Conservation (phyloP, 2,888 invertebrate species). For the Mesodorylaimus sp. region DNA sequence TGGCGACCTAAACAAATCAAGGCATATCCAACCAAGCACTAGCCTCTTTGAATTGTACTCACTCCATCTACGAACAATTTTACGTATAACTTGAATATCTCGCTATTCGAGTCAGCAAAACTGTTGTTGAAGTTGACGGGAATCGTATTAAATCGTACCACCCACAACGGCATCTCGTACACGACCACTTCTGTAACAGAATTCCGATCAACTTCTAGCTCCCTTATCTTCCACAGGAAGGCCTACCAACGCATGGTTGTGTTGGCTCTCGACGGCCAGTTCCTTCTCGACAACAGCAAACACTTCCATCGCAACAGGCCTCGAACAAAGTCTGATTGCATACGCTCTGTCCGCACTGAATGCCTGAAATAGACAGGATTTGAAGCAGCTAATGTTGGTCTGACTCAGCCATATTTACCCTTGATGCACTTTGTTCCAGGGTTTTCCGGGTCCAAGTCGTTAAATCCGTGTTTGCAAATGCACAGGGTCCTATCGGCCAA, state of each 20-base stretch:
- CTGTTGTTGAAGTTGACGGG: slow-evolving; percentile 24
- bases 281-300: no score
- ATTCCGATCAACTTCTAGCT: no score
- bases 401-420: neutral
- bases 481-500: slow-evolving; percentile 17
- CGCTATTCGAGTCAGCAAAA: slow-evolving; percentile 19
- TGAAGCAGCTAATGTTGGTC: no score
- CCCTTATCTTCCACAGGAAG: no score
- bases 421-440: slow-evolving; percentile 1
- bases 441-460: slow-evolving; percentile 14
- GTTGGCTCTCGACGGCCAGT: no score
- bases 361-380: no score
- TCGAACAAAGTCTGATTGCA: no score
- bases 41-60: neutral
- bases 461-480: slow-evolving; percentile 22
- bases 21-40: neutral
- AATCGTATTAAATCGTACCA: slow-evolving; percentile 17
- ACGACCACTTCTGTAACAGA: slow-evolving; percentile 15
- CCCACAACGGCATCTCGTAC: slow-evolving; percentile 20
- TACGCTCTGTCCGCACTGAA: no score
- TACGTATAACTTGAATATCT: slow-evolving; percentile 24
- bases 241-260: no score
- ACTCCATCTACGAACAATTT: slow-evolving; percentile 19
- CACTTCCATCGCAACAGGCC: no score
- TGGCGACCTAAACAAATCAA: neutral